phyloP scores from a whole-genome alignment of 2,113 vertebrate genomes.

The Leiothrix lutea region DNA sequence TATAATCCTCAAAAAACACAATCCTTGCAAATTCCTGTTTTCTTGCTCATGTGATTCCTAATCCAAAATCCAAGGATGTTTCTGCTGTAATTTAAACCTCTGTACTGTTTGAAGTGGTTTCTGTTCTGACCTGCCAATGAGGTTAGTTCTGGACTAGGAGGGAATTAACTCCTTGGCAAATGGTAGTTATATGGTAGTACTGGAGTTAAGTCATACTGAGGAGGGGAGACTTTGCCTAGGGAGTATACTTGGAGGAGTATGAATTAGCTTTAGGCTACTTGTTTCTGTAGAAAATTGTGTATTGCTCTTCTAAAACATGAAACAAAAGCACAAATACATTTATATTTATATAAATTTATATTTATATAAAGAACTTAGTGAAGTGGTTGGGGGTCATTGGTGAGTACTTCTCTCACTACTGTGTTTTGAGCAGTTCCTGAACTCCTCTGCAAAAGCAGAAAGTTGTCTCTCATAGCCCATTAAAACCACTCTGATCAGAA shows the following conservation, averaged over 20 bases:
- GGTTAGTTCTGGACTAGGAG: not conserved
- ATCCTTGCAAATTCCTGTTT: not conserved
- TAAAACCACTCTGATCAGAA: not conserved
- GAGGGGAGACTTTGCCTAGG: not conserved
- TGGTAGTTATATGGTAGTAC: not conserved
- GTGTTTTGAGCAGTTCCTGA: not conserved
- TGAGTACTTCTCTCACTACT: not conserved
- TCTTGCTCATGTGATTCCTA: not conserved
- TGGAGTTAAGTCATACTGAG: not conserved
- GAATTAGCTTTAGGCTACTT: not conserved
- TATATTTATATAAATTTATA: not conserved
- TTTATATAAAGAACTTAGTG: not conserved
- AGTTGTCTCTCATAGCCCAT: not conserved
- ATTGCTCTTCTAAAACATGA: not conserved
- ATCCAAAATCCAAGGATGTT: not conserved
- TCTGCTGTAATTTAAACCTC: not conserved
- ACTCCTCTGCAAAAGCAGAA: not conserved
- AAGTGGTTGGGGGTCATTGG: not conserved
- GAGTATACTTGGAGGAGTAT: not conserved
- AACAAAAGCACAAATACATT: not conserved
- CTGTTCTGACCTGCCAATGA: not conserved
- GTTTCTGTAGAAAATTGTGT: not conserved
- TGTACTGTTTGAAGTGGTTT: not conserved
- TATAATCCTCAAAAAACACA: not conserved
- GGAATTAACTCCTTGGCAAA: not conserved